phyloP scores from a whole-genome alignment of 2,888 invertebrate genomes.

The Coelinius sp. region DNA sequence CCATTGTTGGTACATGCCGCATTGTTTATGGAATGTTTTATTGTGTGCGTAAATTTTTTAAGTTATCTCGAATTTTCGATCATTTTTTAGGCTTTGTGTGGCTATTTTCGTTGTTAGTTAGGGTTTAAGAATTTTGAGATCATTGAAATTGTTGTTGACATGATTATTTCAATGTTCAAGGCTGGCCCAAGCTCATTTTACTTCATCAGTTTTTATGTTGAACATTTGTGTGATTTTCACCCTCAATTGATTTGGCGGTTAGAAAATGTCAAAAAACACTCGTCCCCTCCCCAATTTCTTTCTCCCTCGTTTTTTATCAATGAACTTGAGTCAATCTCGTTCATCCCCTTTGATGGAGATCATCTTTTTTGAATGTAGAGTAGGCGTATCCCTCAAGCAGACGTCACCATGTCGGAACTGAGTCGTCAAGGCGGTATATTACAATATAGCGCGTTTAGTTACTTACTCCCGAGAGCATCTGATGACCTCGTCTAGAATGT shows the following conservation, averaged over 20 bases:
- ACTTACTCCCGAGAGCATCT: slow-evolving; percentile 55
- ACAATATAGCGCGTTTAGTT: slow-evolving; percentile 16
- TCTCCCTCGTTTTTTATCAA: background rate
- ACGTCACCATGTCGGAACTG: slow-evolving; percentile 16
- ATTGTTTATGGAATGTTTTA: slow-evolving; percentile 32
- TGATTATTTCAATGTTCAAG: background rate
- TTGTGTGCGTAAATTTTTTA: background rate
- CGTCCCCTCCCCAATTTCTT: background rate
- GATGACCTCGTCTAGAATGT: slow-evolving; percentile 66
- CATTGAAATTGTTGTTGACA: background rate
- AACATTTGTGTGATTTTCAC: background rate
- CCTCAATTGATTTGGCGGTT: slow-evolving; percentile 21
- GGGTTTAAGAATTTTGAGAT: background rate
- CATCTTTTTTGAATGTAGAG: background rate
- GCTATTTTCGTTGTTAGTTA: background rate
- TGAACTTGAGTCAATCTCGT: slow-evolving; percentile 24
- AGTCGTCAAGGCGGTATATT: background rate
- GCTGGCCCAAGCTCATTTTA: background rate
- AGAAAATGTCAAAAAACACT: background rate
- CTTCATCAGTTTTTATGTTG: no score
- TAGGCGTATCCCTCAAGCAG: slow-evolving; percentile 11
- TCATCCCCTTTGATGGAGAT: slow-evolving; percentile 32
- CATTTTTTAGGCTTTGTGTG: background rate
- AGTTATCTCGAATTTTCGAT: background rate
- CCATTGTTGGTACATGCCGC: slow-evolving; percentile 1